Evolutionary conservation across 2,888 invertebrate species (phyloP), one percentile per base, ranked within the genome.

Genomic region (Campaea margaritaria): DNA sequence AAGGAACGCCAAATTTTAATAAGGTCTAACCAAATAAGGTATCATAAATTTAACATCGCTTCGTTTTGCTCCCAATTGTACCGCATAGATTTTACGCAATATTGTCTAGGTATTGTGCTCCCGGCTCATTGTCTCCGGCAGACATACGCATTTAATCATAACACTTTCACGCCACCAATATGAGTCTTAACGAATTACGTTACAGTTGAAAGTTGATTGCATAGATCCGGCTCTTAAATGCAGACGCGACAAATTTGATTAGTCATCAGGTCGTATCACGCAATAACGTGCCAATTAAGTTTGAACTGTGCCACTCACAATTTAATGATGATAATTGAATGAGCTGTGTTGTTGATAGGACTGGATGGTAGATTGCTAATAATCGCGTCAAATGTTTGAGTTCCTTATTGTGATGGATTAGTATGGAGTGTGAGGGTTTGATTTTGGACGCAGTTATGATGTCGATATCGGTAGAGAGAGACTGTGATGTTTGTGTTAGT

Each of bases 371-470:
- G 31, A 41, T 70, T 73, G 74, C 31, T 39, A 49, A 77, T 85
- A 82, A 85, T 82, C 78, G 80, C 78, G 75, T 83, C 79, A 85
- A 84, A 73, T 79, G 61, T 76, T 79, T 67, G 67, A 80, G 81
- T 76, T 74, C 78, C 77, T 86, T 79, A 79, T 83, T 81, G 79
- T 80, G 77, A 79, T 74, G 65, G 72, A 75, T 76, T 79, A 76
- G n/a, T n/a, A n/a, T n/a, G n/a, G n/a, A n/a, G 67, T 67, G 52
- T 65, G 68, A 51, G 45, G 39, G 34, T 21, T 59, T 70, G 61
- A 70, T 69, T 70, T 72, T 68, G 73, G 54, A 60, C 68, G 68
- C 68, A 38, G 31, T 31, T 71, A 62, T 64, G 69, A 50, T 15
- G 48, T 49, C 51, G 42, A 44, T 49, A 42, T 0, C 21, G 38